These are phyloP conservation scores for Nesidiocoris tenuis DNA, from an alignment of 2,888 invertebrate genomes.

Conservation along the genomic window DNA sequence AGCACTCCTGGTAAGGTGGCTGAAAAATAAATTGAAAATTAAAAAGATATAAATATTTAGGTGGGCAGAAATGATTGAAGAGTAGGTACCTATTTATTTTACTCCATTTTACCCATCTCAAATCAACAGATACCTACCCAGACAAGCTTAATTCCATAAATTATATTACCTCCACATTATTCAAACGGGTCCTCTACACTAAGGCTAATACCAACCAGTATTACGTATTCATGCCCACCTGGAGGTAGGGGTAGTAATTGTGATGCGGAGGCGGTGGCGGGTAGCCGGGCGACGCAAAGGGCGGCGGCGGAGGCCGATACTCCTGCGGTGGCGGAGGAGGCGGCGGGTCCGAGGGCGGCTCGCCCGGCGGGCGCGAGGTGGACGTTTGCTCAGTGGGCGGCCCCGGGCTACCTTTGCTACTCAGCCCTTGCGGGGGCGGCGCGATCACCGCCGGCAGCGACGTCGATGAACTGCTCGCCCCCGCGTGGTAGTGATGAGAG, in stretches of 20 bases:
- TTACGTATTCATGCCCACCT: too few relatives aligned
- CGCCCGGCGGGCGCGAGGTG: conserved; percentile 43
- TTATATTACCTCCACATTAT: too few relatives aligned
- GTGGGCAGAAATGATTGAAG: neutral
- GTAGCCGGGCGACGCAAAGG: conserved; percentile 56
- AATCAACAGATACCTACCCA: too few relatives aligned
- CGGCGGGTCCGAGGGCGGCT: conserved; percentile 52
- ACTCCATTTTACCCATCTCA: neutral
- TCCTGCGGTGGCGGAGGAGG: conserved; percentile 54
- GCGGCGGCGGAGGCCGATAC: conserved; percentile 58
- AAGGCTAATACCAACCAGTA: too few relatives aligned
- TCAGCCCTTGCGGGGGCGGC: conserved; percentile 58
- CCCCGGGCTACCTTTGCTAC: conserved; percentile 52
- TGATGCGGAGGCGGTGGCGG: conserved; percentile 46
- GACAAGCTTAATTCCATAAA: too few relatives aligned
- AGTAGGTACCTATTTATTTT: neutral
- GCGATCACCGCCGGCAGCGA: conserved; percentile 85
- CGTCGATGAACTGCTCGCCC: conserved; percentile 77
- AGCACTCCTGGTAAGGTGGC: conserved; percentile 48
- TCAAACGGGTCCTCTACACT: too few relatives aligned
- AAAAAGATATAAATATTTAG: neutral
- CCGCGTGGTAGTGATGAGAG: conserved; percentile 60
- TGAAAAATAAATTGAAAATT: conserved; percentile 22
- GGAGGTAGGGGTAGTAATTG: conserved; percentile 44
- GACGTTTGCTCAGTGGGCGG: conserved; percentile 45